Evolutionary conservation across 2,113 vertebrate genomes (phyloP).

Genomic region (Anoura caudifer): DNA sequence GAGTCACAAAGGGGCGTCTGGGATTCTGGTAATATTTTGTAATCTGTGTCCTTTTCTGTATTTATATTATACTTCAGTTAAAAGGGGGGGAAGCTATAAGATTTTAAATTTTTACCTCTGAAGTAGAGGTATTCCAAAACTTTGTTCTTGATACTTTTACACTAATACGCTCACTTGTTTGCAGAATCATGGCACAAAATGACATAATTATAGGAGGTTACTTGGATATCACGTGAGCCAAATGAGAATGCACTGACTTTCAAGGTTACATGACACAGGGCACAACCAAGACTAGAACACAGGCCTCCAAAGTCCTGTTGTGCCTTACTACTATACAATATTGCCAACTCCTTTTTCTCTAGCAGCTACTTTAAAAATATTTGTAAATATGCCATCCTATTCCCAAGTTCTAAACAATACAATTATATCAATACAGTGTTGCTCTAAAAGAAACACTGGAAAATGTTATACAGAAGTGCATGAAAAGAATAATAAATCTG

Average conservation of each 20-base stretch:
- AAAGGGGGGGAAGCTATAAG: not conserved
- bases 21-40: not conserved
- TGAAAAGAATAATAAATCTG: not conserved
- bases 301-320: not conserved
- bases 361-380: not conserved
- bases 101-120: not conserved
- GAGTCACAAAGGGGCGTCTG: not conserved
- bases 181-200: not conserved
- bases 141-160: not conserved
- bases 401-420: not conserved
- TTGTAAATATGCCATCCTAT: not conserved
- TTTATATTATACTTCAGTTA: not conserved
- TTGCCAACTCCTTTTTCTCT: not conserved
- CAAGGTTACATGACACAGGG: not conserved
- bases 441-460: not conserved
- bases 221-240: not conserved
- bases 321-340: not conserved
- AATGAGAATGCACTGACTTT: not conserved
- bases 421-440: not conserved
- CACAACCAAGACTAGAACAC: not conserved
- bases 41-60: not conserved
- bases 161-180: not conserved
- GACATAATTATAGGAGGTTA: not conserved
- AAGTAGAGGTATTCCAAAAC: not conserved
- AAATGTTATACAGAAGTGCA: conserved; percentile 7